Evolutionary conservation across 2,888 invertebrate species (phyloP), one percentile per base, ranked within the genome.

Genomic region (Dilophus febrilis): DNA sequence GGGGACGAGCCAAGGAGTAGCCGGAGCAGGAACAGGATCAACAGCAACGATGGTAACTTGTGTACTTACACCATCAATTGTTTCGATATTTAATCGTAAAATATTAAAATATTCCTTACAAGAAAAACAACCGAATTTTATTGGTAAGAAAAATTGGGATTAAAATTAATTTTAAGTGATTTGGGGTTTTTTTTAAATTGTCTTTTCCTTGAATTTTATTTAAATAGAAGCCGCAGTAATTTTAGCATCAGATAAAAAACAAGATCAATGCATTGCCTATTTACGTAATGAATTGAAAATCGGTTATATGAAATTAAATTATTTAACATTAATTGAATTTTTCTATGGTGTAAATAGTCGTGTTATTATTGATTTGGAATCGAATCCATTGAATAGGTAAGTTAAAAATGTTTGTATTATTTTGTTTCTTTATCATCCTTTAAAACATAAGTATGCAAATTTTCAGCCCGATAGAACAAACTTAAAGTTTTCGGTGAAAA

Each of bases 251-350:
- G 57, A 58, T 43, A 40, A 38, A 3, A 50, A 58, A 41, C 49
- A 58, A 0, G 38, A 47, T 3, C 40, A 42, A 0, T 41, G 53
- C 28, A 45, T 63, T 2, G 50, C 55, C 2, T 53, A 54, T 42
- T 46, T 62, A 3, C 46, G 49, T 4, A 48, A 42, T 34, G 59
- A 58, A 28, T 44, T 62, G 3, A 60, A 55, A 46, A 53, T 51
- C 1, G 59, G 58, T 44, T 51, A 55, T 28, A 57, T 58, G 38
- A 58, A 53, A 44, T 50, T 59, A 2, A 56, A 61, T 43, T 55
- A 53, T 32, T 50, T 61, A 2, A 57, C 52, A 10, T 48, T 62
- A n/a, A 51, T 55, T 3, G 61, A 62, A 48, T 58, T 60, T 56
- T 61, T 59, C 43, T 49, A 51, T 43, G 50, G 50, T 2, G 61